Evolutionary conservation across 2,888 invertebrate genomes (phyloP), one percentile per base, ranked within the genome.

Genomic region (Morpho deidamia): DNA sequence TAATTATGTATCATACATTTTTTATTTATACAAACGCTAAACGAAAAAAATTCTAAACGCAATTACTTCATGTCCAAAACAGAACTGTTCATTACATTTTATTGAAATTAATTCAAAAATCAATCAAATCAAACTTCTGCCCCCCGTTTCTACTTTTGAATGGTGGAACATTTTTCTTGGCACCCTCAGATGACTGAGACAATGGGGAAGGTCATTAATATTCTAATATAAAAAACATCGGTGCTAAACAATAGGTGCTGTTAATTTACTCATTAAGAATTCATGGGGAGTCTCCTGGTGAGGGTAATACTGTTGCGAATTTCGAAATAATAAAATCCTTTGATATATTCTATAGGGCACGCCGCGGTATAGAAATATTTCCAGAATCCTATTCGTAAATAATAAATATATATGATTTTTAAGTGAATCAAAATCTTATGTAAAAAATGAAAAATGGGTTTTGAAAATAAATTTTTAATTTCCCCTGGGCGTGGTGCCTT

Each of bases 221-320:
- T 87, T 87, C 79, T 71, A 70, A 79, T 79, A 76, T 76, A 81
- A 88, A 87, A 88, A 87, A 85, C 79, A 80, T 70, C 70, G 74
- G 65, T 67, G 70, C 76, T 74, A 81, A 81, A 89, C 89, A 89
- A 89, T 89, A 85, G 88, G 81, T 86, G 83, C 78, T 84, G 85
- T 89, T 89, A 89, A 89, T 89, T 87, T 81, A 76, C 81, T 89
- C 86, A 85, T 87, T 89, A 87, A 72, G 75, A 69, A 88, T 88
- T 86, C 87, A 83, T 81, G 78, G 88, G 84, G 85, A 70, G 81
- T 71, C 65, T 41, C 56, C 45, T 65, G 56, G 51, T 46, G 60
- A 55, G 55, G 59, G 68, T 65, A 68, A 68, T 58, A 63, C 65
- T 59, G 60, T 69, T 65, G 62, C 63, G 55, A 63, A 66, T 64